A percentile compares a stretch with the other conserved stretches of the same genome.
phyloP scores from a whole-genome alignment of 2,888 invertebrate genomes.

The Bibio marci region DNA sequence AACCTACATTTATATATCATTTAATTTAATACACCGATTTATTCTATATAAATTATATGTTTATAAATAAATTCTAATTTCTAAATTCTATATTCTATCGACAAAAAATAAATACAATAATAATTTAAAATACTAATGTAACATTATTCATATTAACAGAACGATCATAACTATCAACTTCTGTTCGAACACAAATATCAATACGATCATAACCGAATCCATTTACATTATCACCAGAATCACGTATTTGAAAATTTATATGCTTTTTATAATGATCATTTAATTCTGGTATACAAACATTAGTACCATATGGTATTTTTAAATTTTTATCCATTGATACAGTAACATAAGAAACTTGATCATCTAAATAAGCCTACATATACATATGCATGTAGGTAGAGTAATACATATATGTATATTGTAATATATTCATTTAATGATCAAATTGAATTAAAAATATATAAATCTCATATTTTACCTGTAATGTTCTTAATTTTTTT shows the following conservation, averaged over 20 bases:
- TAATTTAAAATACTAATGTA: background rate
- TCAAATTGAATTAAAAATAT: background rate
- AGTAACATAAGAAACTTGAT: background rate
- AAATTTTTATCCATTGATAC: background rate
- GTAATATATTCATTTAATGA: too few species aligned
- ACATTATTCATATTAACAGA: background rate
- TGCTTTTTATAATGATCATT: background rate
- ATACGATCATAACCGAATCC: background rate
- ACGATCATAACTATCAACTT: slow-evolving; percentile 1
- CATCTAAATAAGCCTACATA: background rate
- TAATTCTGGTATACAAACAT: background rate
- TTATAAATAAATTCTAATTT: too few species aligned
- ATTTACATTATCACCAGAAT: background rate
- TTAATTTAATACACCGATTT: too few species aligned
- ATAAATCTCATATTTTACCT: background rate
- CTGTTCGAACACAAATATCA: background rate
- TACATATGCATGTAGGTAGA: background rate
- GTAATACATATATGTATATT: too few species aligned
- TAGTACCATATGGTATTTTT: background rate
- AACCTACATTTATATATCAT: too few species aligned
- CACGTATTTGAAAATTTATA: background rate
- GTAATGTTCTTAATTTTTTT: background rate
- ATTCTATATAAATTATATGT: too few species aligned
- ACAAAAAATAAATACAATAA: background rate
- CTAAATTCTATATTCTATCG: too few species aligned